Percentiles rank a stretch among this genome's conserved stretches.
Conservation (phyloP, 2,888 invertebrate genomes). For the Panopea generosa region DNA sequence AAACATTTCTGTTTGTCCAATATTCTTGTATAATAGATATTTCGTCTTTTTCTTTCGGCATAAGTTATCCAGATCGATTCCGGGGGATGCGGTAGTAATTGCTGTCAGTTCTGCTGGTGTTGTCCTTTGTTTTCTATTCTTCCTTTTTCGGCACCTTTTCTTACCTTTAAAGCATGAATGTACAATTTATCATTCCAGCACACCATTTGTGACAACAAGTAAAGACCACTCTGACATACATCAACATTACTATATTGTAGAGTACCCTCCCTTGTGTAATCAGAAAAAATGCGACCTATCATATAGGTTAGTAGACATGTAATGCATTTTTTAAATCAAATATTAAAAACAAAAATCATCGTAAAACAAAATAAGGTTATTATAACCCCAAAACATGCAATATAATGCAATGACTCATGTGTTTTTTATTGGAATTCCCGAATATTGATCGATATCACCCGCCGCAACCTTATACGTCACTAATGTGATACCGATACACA, state of each 20-base stretch:
- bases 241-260: constrained; percentile 19
- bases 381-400: too few relatives aligned
- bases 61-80: constrained; percentile 49
- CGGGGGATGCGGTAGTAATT: constrained; percentile 28
- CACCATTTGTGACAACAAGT: background rate
- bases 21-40: constrained; percentile 56
- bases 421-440: too few relatives aligned
- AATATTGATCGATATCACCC: too few relatives aligned
- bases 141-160: constrained; percentile 32
- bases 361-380: too few relatives aligned
- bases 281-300: too few relatives aligned
- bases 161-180: constrained; percentile 27
- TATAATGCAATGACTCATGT: too few relatives aligned
- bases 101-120: constrained; percentile 14
- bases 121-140: constrained; percentile 15
- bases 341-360: too few relatives aligned
- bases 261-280: too few relatives aligned
- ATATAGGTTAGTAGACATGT: too few relatives aligned
- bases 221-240: constrained; percentile 1
- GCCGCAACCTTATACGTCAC: too few relatives aligned
- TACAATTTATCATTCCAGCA: background rate
- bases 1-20: constrained; percentile 48
- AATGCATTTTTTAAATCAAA: too few relatives aligned
- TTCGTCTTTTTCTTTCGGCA: constrained; percentile 51
- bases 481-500: too few relatives aligned